Evolutionary conservation across 2,113 vertebrate species (phyloP), one percentile per base, ranked within the genome.

Genomic region (Microcebus tavaratra): DNA sequence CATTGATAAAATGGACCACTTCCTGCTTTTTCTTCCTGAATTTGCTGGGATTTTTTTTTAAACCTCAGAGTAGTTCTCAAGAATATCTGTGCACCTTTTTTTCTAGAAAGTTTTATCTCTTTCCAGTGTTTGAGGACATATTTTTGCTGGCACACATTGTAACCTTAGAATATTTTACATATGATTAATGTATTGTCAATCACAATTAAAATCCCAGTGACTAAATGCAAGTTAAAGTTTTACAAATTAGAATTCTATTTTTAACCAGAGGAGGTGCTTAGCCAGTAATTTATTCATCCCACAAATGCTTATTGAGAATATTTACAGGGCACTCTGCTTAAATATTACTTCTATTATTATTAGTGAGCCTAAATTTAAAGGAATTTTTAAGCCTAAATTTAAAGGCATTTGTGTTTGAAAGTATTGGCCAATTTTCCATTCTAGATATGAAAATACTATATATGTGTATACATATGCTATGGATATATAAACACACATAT

Each of bases 241-340:
- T 82, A 57, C 14, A 80, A 85, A 72, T 73, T 83, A 59, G 11
- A 94, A 85, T 92, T 97, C 18, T 67, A 36, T 91, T 96, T 91
- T 85, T 73, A 84, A 96, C 68, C n/a, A 27, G 18, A 67, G 3
- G 13, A 2, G 2, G 78, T 45, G 13, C 20, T 96, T 34, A 82
- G 31, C 21, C 80, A 91, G 81, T 67, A 36, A 42, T 88, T 53
- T 3, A 70, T 63, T 94, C n/a, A 72, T 61, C 76, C 11, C 48
- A 39, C 45, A 73, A 57, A 78, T 75, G 59, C 31, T 95, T 90
- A 45, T 11, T 57, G n/a, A 92, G 12, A 75, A 13, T 91, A 81
- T 70, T 94, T 90, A 55, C 11, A 79, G 72, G 27, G 90, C 59
- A 42, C 5, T 90, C 72, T 61, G 53, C 72, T 67, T 86, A 57